Base-by-base conservation (phyloP, 2,797 vertebrate genomes). In the Pristis pectinata region DNA sequence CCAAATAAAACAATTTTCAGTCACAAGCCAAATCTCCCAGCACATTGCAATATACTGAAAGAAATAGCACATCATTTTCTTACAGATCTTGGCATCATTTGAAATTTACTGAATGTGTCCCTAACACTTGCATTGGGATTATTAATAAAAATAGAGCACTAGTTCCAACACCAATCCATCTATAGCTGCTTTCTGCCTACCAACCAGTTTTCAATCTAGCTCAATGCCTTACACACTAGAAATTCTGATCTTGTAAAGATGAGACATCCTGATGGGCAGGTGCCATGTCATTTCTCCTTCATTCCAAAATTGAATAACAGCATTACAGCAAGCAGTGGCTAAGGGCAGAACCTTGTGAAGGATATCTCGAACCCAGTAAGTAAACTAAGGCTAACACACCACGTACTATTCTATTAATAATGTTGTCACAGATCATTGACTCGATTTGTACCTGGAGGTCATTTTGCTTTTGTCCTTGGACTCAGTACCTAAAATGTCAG, bases 281-380 rank as follows among this genome's bases (percentile, higher is more conserved):
- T 99, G 95, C 97, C 98, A 94, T 99, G 99, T 96, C 98, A 98
- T 96, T 99, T 99, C 95, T 98, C 97, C 96, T 99, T 99, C 97
- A 99, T 99, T 96, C 98, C 98, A 95, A 99, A 99, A 97, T 98
- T 98, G 95, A 98, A 98, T 2, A 98, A 99, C 95, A 96, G 0
- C 98, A 98, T 95, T 99, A 99, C 96, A 99, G 98, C 96, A 99
- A 99, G 95, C 95, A 98, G 0, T 99, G 99, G 99, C 98, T 99
- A 95, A 98, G 98, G 37, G 99, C 98, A 0, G 99, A 99, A 95
- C 99, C 99, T 53, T 98, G 97, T 11, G 98, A 99, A 74, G 99
- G 99, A 92, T 98, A 98, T 96, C 96, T 99, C 95, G 99, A 99
- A 95, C 98, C 98, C 80, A 97, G 99, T 99, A 96, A 98, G 98